A percentile compares a stretch with the other conserved stretches of the same genome.
Conservation (phyloP, 2,113 vertebrate species). For the Stictonetta naevosa region DNA sequence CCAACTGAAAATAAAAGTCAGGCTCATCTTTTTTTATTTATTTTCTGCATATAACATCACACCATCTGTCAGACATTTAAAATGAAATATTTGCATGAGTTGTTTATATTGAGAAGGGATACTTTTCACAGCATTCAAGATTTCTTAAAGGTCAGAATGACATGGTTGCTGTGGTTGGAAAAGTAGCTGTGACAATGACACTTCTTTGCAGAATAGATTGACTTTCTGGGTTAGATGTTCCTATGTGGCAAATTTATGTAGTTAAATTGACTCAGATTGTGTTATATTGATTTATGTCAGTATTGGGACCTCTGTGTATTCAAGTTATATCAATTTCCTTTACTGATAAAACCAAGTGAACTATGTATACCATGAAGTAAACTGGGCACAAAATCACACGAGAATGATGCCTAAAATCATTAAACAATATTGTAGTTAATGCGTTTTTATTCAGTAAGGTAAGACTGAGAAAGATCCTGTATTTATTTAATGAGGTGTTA, state of each 20-base stretch:
- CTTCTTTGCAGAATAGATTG: neutral
- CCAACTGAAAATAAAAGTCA: neutral
- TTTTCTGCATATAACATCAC: neutral
- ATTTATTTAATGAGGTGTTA: neutral
- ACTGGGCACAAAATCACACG: neutral
- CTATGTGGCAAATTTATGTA: neutral
- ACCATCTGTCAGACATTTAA: constrained; percentile 9
- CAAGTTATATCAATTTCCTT: neutral
- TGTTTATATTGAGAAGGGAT: constrained; percentile 23
- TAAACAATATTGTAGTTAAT: neutral
- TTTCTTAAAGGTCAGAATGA: constrained; percentile 39
- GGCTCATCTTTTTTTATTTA: neutral
- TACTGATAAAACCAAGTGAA: neutral
- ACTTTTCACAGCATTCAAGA: neutral
- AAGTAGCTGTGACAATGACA: neutral
- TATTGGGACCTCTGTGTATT: neutral
- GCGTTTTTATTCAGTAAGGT: neutral
- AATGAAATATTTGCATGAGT: constrained; percentile 13
- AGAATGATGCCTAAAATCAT: neutral
- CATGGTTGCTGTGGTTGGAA: neutral
- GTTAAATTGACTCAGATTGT: neutral
- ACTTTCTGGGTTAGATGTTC: neutral
- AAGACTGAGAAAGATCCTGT: neutral
- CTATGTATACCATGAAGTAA: neutral
- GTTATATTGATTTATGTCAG: neutral